Evolutionary conservation across 2,888 invertebrate species (phyloP).

Genomic region (Panopea generosa): DNA sequence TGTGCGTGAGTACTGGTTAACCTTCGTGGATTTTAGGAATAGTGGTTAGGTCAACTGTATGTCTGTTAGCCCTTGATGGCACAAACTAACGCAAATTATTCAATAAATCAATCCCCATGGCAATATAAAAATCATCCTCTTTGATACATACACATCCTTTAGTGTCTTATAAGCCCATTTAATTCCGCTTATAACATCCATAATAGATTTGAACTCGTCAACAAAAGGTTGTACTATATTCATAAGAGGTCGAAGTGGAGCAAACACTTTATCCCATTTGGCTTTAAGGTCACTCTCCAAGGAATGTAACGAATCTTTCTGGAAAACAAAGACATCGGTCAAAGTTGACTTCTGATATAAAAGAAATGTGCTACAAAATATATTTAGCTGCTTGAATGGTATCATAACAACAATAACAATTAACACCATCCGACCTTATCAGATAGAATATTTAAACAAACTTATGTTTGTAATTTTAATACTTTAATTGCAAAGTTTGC

Average conservation of each 20-base stretch:
- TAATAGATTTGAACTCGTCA: conserved; percentile 54
- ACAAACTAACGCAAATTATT: no score
- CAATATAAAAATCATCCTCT: not conserved
- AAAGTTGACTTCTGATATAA: not conserved
- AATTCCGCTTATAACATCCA: conserved; percentile 56
- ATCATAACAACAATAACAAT: no score
- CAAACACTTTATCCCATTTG: conserved; percentile 47
- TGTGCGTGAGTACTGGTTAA: no score
- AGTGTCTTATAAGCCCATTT: conserved; percentile 51
- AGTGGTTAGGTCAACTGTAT: no score
- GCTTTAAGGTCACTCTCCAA: conserved; percentile 37
- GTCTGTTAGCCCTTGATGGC: no score
- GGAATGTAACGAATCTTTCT: conserved; percentile 43
- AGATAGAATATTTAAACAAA: no score
- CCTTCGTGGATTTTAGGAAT: no score
- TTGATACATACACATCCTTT: conserved; percentile 61
- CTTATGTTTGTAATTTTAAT: no score
- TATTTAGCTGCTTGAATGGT: no score
- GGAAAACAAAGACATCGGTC: conserved; percentile 2
- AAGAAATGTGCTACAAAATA: not conserved
- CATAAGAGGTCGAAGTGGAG: conserved; percentile 37
- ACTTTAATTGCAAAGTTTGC: no score
- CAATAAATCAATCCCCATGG: no score
- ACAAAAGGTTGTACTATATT: conserved; percentile 56
- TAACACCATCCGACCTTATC: no score